Base-by-base conservation (phyloP, 2,113 vertebrate genomes). In the Myotis lucifugus region DNA sequence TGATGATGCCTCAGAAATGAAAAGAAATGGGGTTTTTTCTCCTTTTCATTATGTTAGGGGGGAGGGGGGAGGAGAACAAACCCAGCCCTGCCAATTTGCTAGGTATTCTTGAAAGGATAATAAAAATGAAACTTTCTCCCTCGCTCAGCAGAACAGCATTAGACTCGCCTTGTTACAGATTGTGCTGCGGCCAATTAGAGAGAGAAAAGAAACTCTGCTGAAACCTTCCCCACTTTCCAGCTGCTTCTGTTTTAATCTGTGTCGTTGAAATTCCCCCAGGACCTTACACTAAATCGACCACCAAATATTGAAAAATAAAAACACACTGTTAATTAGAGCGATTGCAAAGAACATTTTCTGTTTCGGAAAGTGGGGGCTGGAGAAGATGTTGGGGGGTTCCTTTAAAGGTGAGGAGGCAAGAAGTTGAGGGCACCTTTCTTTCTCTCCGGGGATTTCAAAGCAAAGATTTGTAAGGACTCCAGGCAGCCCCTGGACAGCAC, bases 401-500 rank as follows among this genome's bases (percentile, higher is more conserved):
- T 89, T 95, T 95, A 94, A 96, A 98, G 96, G 76, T 72, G 95
- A 96, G 61, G 82, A 79, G 92, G 87, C 95, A 82, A 96, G 76
- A 54, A 88, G 40, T 73, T 95, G 70, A 87, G 96, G 92, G 19
- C 88, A 66, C 72, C 88, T 96, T 96, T 89, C 97, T 91, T 90
- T 97, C 96, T 92, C 96, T 93, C 94, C 52, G 85, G 97, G 97
- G 93, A 81, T 95, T 97, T 98, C 97, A 98, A 97, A 97, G 91
- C 95, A 97, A 97, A 98, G 97, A 95, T 98, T 97, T 98, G 95
- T 96, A 95, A 97, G 97, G 95, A 94, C 96, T 98, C 97, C 77
- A 92, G 96, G 96, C 98, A 95, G 88, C 93, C 92, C 70, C 19
- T 87, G 96, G 95, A 97, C 74, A 86, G 90, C 89, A 50, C 29